Base-by-base conservation (phyloP, 2,797 vertebrate species). In the Paedocypris micromegethes region DNA sequence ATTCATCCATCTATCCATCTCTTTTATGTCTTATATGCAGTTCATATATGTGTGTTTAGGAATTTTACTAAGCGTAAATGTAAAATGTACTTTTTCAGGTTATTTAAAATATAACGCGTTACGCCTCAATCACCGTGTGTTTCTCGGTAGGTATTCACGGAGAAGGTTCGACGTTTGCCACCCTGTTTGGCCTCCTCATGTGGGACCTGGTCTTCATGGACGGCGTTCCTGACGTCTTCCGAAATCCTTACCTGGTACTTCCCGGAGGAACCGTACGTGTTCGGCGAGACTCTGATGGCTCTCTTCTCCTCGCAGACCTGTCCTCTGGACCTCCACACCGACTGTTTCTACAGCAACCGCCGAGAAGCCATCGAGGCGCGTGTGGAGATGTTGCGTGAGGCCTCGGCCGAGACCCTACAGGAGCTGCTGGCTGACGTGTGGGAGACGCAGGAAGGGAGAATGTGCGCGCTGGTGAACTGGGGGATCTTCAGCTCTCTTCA, bases 161-260 rank as follows among this genome's bases (percentile, higher is more conserved):
- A 3, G 97, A 99, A 80, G 96, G 95, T 1, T 93, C 93, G 2
- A 98, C 96, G 0, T 99, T 98, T 75, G 90, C 89, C 64, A 93
- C 92, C 0, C 79, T 99, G 39, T 96, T 88, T 71, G 91, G 90
- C 9, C 90, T 98, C 67, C 89, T 99, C 0, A 84, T 98, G 66
- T 99, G 96, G 95, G 95, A 98, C 64, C 66, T 95, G 1, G 82
- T 98, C 80, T 98, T 96, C 79, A 94, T 93, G 92, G 90, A 91
- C 2, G 89, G 85, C 3, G 76, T 98, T 75, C 88, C 93, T 0
- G 96, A 99, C 0, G 91, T 93, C 75, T 99, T 99, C 80, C 86
- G 93, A 77, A 96, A 92, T 37, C 84, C 88, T 1, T 97, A 94
- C 82, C 97, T 98, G 93, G 97, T 97, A 82, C 9, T 23, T 23